Evolutionary conservation across 2,888 invertebrate genomes (phyloP).

Genomic region (Lycocerus yunnanus): DNA sequence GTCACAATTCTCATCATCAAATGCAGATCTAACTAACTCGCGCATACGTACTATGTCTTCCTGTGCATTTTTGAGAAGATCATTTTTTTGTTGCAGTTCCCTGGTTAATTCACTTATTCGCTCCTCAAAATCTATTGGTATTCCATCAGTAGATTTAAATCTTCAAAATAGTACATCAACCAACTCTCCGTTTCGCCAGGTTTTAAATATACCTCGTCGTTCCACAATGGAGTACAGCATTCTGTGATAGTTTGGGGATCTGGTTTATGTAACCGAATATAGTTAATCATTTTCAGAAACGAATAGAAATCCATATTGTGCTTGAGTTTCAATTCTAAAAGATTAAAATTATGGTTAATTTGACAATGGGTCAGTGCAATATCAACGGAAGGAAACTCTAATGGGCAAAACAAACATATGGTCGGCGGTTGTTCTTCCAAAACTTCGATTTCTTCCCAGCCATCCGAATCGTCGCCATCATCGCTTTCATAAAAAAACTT

Average conservation of each 20-base stretch:
- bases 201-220: conserved; percentile 76
- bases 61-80: conserved; percentile 63
- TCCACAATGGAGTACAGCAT: conserved; percentile 67
- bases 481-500: too few species aligned
- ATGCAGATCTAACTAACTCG: conserved; percentile 61
- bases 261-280: conserved; percentile 68
- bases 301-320: conserved; percentile 82
- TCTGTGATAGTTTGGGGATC: conserved; percentile 60
- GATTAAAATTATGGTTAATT: conserved; percentile 67
- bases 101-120: conserved; percentile 54
- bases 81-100: conserved; percentile 64
- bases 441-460: conserved; percentile 63
- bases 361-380: conserved; percentile 71
- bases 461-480: conserved; percentile 55
- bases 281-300: conserved; percentile 82
- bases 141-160: conserved; percentile 55
- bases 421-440: conserved; percentile 52
- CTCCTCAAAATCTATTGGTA: conserved; percentile 53
- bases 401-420: conserved; percentile 75
- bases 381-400: conserved; percentile 64
- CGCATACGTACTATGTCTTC: conserved; percentile 66
- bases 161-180: conserved; percentile 75
- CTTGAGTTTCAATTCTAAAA: conserved; percentile 67
- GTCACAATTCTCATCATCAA: conserved; percentile 52
- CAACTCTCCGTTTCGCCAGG: conserved; percentile 80